Conservation (phyloP, 2,797 vertebrate genomes). For the Hipposideros larvatus region DNA sequence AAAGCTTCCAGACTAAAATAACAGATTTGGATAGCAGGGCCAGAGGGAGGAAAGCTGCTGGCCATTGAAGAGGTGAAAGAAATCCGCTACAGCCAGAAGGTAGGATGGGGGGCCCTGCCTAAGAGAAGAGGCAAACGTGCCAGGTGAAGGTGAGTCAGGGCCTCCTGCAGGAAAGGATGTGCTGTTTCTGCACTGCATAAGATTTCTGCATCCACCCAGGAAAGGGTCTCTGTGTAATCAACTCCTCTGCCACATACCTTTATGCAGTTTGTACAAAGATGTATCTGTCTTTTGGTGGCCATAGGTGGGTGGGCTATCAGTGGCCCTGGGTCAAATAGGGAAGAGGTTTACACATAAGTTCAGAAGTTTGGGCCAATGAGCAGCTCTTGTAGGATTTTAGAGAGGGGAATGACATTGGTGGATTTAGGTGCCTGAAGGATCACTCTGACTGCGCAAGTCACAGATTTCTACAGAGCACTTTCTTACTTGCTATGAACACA, state of each 20-base stretch:
- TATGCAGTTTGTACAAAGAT: background rate
- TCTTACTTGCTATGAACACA: background rate
- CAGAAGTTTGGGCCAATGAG: background rate
- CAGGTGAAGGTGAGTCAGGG: background rate
- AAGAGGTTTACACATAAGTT: background rate
- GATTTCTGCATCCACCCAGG: too few relatives aligned
- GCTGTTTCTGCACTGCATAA: background rate
- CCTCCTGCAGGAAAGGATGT: too few relatives aligned
- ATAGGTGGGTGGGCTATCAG: background rate
- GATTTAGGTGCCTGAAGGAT: background rate
- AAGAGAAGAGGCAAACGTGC: background rate
- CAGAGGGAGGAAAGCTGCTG: background rate
- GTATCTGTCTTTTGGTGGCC: background rate
- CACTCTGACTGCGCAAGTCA: background rate
- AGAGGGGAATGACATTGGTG: background rate
- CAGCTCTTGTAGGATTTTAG: background rate
- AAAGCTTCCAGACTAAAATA: background rate
- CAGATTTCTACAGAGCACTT: background rate
- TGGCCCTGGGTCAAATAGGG: background rate
- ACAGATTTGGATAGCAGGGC: background rate
- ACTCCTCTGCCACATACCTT: background rate
- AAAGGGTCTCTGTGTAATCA: background rate
- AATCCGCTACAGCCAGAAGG: background rate
- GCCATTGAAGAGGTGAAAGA: background rate
- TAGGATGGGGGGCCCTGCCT: background rate